Conservation (phyloP, 1,140 invertebrate species). For the Oscheius sp. region DNA sequence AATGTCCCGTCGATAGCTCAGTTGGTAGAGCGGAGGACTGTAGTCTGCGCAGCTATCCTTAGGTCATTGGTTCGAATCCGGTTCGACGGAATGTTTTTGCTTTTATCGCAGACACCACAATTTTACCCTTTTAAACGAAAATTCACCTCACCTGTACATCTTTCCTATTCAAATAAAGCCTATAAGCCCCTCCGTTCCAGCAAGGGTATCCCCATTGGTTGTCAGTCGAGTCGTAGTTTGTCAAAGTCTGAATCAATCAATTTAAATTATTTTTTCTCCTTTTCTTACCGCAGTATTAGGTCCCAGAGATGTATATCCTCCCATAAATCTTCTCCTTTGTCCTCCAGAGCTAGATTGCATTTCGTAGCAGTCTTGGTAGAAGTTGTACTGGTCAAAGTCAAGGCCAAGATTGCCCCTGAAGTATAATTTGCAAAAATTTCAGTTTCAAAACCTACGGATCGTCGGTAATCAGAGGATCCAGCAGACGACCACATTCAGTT, state of each 20-base stretch:
- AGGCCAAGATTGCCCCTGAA: not conserved
- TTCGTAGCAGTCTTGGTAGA: conserved; percentile 41
- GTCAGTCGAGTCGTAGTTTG: conserved; percentile 39
- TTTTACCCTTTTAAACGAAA: not conserved
- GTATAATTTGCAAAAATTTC: not conserved
- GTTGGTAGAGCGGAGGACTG: conserved; percentile 51
- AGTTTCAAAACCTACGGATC: not conserved
- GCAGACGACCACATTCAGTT: conserved; percentile 31
- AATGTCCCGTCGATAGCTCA: conserved; percentile 38
- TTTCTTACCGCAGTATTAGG: not conserved
- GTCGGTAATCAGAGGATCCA: conserved; percentile 15
- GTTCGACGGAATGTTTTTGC: no score
- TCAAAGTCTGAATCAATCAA: conserved; percentile 13
- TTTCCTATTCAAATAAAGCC: conserved; percentile 20
- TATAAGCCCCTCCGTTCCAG: conserved; percentile 36
- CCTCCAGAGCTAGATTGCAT: conserved; percentile 3
- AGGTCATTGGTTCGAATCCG: not conserved
- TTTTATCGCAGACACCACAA: not conserved
- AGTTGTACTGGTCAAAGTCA: conserved; percentile 38
- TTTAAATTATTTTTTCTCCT: not conserved
- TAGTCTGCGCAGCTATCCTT: conserved; percentile 12
- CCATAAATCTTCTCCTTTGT: not conserved
- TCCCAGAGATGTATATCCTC: not conserved
- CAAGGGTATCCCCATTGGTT: conserved; percentile 34
- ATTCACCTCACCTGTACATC: conserved; percentile 10